Base-by-base conservation (phyloP, 2,113 vertebrate species). In the Lanius collurio region DNA sequence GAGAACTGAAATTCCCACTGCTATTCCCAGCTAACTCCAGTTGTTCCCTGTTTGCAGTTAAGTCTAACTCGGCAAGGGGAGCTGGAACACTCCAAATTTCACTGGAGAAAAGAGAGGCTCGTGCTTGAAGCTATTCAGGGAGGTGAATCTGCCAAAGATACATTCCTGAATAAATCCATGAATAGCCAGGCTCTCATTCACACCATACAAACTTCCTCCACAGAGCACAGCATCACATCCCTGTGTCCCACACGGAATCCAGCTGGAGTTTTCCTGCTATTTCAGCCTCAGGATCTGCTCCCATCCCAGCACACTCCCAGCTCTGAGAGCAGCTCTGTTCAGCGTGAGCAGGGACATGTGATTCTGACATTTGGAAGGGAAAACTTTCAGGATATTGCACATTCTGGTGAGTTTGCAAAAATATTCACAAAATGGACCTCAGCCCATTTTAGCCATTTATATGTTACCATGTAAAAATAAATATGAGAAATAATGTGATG, bases 171-270 rank as follows among this genome's bases (percentile, higher is more conserved):
- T 77, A 92, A 92, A 88, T 67, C 81, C 74, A 19, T 27, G 70
- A 12, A 68, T 0, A 93, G 92, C 59, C 81, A 76, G 84, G 84
- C 95, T 96, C 65, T 50, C 68, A 81, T 83, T 96, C 93, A 94
- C 87, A 94, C 80, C 57, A 59, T 0, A 10, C 80, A 62, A 76
- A n/a, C 87, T 37, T 85, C 87, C 93, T 89, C 81, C 73, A 9
- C 83, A 52, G 86, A 88, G 35, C 64, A 3, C 39, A 24, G 8
- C 77, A 69, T 23, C 76, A 19, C 49, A 31, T 15, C 78, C 53
- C 77, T 1, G 44, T 60, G 37, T 13, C 91, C 92, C 42, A 47
- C 71, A 4, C 31, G 1, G 9, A 22, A 69, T 17, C 35, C 69
- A 33, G 24, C 2, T 24, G 8, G 18, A 65, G 62, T 4, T 62